Conservation (phyloP, 2,797 vertebrate genomes). For the Spea hammondii region DNA sequence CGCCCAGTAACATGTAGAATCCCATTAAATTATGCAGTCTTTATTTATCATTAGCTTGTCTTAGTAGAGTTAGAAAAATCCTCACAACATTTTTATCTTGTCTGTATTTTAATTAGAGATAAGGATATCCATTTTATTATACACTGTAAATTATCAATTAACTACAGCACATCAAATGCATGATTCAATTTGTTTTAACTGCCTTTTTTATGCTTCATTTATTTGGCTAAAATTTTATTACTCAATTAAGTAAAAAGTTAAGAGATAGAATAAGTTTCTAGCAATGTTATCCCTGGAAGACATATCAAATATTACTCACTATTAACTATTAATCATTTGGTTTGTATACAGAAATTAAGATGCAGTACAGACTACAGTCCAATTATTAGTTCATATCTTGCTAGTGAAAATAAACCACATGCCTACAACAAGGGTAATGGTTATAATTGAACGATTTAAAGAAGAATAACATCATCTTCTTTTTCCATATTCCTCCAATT, state of each 20-base stretch:
- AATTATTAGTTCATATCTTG: too few species aligned
- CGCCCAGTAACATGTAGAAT: too few species aligned
- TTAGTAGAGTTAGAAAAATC: constrained; percentile 12
- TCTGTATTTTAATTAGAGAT: constrained; percentile 43
- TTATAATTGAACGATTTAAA: too few species aligned
- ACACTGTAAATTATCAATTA: constrained; percentile 55
- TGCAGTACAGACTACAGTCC: too few species aligned
- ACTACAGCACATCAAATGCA: constrained; percentile 34
- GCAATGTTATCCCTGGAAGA: neutral
- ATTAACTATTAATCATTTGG: too few species aligned
- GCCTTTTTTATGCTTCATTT: constrained; percentile 34
- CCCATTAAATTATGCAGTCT: too few species aligned
- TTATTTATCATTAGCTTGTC: constrained; percentile 13
- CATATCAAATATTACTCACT: too few species aligned
- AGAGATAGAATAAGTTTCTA: constrained; percentile 25
- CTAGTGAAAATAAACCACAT: too few species aligned
- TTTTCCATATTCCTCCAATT: too few species aligned
- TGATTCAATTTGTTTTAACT: constrained; percentile 49
- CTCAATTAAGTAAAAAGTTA: constrained; percentile 44
- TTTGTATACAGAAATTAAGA: too few species aligned
- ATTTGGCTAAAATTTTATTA: constrained; percentile 54
- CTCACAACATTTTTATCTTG: constrained; percentile 21
- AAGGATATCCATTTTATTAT: constrained; percentile 41
- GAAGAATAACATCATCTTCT: too few species aligned
- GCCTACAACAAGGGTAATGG: too few species aligned